These are phyloP conservation scores for Hiodon tergisus DNA, from an alignment of 2,113 vertebrate genomes.

Conservation along the genomic window DNA sequence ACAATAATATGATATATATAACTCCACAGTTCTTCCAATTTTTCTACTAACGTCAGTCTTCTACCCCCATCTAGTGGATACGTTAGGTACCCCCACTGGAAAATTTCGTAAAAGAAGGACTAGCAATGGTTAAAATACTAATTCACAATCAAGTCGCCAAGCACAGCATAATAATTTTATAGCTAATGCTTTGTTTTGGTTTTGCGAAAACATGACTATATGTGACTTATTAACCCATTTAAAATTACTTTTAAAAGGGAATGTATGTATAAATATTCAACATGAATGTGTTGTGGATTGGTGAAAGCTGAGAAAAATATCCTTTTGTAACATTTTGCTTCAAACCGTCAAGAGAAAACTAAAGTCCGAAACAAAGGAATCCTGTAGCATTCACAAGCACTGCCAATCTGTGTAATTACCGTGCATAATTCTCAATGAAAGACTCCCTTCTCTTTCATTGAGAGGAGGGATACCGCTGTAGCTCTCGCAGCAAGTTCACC, in stretches of 20 bases:
- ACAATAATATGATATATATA: not conserved
- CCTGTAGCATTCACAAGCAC: constrained; percentile 19
- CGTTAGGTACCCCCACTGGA: not conserved
- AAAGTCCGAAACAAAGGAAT: constrained; percentile 20
- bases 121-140: not conserved
- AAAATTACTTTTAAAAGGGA: not conserved
- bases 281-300: not conserved
- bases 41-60: constrained; percentile 4
- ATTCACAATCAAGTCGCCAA: not conserved
- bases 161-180: not conserved
- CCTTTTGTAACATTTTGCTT: not conserved
- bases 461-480: not conserved
- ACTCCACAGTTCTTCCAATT: not conserved
- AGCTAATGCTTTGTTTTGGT: too few species aligned
- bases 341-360: not conserved
- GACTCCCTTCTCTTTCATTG: constrained; percentile 21
- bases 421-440: constrained; percentile 38
- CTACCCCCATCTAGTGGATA: constrained; percentile 44
- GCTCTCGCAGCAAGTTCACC: constrained; percentile 2
- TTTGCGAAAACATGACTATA: too few species aligned
- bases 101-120: not conserved
- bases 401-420: constrained; percentile 34
- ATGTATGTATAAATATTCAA: not conserved
- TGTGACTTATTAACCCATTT: not conserved
- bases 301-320: not conserved